Evolutionary conservation across 1,140 invertebrate genomes (phyloP).

Genomic region (Anastrepha obliqua): DNA sequence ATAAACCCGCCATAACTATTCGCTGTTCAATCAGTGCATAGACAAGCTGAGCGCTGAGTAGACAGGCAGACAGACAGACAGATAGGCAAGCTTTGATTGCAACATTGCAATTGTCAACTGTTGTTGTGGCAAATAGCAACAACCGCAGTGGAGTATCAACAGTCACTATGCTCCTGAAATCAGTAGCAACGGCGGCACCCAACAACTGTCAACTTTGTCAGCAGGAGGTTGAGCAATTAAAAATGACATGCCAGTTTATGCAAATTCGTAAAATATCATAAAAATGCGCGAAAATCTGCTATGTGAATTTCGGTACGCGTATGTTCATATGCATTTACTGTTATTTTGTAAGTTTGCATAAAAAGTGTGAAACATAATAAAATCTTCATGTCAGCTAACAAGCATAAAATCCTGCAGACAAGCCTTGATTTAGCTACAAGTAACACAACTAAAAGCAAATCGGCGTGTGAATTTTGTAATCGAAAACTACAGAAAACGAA

Average conservation of each 20-base stretch:
- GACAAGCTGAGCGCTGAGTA: neutral
- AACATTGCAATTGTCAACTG: constrained; percentile 42
- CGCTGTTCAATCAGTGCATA: constrained; percentile 23
- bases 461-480: constrained; percentile 45
- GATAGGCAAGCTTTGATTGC: constrained; percentile 12
- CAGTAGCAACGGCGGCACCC: constrained; percentile 39
- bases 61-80: neutral
- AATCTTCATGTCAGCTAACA: constrained; percentile 36
- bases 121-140: neutral
- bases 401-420: neutral
- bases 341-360: neutral
- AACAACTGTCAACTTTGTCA: constrained; percentile 48
- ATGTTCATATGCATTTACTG: too few relatives aligned
- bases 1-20: neutral
- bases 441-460: constrained; percentile 10
- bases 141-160: neutral
- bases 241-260: constrained; percentile 51
- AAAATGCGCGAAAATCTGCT: neutral
- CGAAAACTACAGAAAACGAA: neutral
- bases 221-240: constrained; percentile 49
- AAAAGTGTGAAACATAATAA: constrained; percentile 1
- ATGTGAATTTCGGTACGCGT: too few relatives aligned
- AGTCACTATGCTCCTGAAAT: neutral
- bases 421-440: neutral
- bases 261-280: constrained; percentile 19